Percentiles rank a stretch among this genome's conserved stretches.
phyloP scores from a whole-genome alignment of 2,797 vertebrate species.

The Sebastes oblongus region DNA sequence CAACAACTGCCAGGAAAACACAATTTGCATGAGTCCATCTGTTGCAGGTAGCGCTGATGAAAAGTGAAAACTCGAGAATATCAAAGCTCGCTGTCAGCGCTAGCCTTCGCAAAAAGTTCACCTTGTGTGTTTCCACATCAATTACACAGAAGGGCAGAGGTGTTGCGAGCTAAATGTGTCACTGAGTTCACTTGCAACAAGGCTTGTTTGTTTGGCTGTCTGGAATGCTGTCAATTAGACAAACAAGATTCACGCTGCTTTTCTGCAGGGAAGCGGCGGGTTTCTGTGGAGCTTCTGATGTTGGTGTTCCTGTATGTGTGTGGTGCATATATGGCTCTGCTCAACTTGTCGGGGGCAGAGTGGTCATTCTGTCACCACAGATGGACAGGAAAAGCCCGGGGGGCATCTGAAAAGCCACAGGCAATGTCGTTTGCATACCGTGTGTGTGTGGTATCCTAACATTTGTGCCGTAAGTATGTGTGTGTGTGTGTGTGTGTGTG shows the following conservation, averaged over 20 bases:
- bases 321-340: constrained; percentile 39
- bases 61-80: background rate
- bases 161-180: constrained; percentile 38
- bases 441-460: constrained; percentile 33
- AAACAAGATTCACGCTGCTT: constrained; percentile 68
- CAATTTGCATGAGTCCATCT: constrained; percentile 30
- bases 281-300: constrained; percentile 46
- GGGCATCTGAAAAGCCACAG: constrained; percentile 69
- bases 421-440: constrained; percentile 65
- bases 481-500: constrained; percentile 21
- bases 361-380: constrained; percentile 82
- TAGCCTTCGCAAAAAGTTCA: constrained; percentile 38
- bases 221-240: constrained; percentile 71
- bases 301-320: constrained; percentile 44
- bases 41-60: constrained; percentile 8
- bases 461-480: constrained; percentile 26
- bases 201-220: constrained; percentile 50
- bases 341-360: constrained; percentile 65
- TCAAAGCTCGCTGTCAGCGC: constrained; percentile 23
- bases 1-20: background rate
- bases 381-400: constrained; percentile 81
- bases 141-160: constrained; percentile 19
- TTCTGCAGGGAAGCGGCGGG: constrained; percentile 42
- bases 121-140: constrained; percentile 19
- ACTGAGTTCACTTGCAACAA: constrained; percentile 28